These are phyloP conservation scores for Carettochelys insculpta DNA, from an alignment of 2,113 vertebrate species.

Conservation along the genomic window DNA sequence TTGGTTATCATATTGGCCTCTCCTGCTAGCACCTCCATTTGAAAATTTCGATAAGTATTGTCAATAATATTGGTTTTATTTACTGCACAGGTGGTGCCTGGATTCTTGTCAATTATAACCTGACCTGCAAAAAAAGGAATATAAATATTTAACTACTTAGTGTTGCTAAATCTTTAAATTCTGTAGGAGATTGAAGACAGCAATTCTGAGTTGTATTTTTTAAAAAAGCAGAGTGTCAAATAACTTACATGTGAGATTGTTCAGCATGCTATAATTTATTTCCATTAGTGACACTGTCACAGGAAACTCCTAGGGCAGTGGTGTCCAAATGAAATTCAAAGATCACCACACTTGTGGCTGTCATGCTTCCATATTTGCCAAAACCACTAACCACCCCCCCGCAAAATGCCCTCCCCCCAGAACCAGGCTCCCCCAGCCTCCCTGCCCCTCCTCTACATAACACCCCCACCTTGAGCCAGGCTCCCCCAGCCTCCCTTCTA, in stretches of 20 bases:
- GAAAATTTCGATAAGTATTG: slow-evolving; percentile 91
- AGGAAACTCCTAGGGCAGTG: background rate
- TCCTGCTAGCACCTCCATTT: slow-evolving; percentile 94
- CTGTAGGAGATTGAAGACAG: background rate
- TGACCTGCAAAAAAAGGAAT: slow-evolving; percentile 80
- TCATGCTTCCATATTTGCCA: too few species aligned
- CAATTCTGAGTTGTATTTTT: background rate
- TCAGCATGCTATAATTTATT: background rate
- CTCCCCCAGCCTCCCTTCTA: too few species aligned
- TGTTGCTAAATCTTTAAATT: background rate
- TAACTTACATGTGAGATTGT: background rate
- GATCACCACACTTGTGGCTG: too few species aligned
- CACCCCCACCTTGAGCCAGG: too few species aligned
- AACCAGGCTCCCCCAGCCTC: too few species aligned
- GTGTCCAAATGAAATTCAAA: too few species aligned
- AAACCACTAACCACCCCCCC: too few species aligned
- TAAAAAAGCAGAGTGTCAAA: background rate
- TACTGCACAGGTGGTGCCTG: slow-evolving; percentile 92
- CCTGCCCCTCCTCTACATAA: too few species aligned
- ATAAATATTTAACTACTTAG: background rate
- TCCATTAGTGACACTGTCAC: background rate
- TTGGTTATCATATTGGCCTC: slow-evolving; percentile 92
- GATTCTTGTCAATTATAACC: slow-evolving; percentile 97
- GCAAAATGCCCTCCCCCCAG: too few species aligned
- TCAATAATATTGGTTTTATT: slow-evolving; percentile 94